Conservation (phyloP, 2,113 vertebrate species). For the Gnathonemus echidnorhynchus region DNA sequence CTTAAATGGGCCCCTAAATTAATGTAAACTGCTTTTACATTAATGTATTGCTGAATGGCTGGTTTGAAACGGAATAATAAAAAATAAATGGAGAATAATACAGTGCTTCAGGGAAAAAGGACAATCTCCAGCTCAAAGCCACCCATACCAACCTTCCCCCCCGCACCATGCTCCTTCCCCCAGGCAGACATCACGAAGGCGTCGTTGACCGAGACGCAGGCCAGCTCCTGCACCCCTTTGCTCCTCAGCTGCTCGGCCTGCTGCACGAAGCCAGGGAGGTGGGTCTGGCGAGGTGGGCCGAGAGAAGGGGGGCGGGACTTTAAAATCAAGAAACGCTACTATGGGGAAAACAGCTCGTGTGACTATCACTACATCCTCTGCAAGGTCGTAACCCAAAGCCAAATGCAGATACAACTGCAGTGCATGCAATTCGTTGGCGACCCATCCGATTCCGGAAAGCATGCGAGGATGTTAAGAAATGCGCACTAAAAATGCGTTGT, state of each 20-base stretch:
- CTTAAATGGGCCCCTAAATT: not conserved
- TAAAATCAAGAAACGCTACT: not conserved
- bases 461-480: not conserved
- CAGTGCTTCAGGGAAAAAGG: slow-evolving; percentile 13
- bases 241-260: slow-evolving; percentile 59
- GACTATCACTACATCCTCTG: not conserved
- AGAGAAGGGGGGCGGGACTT: not conserved
- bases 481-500: not conserved
- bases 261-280: slow-evolving; percentile 76
- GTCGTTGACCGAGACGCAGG: slow-evolving; percentile 76
- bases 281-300: slow-evolving; percentile 56
- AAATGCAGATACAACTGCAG: not conserved
- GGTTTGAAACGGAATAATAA: too few relatives aligned
- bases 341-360: not conserved
- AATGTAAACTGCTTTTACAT: not conserved
- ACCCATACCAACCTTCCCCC: slow-evolving; percentile 65
- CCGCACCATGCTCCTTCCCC: slow-evolving; percentile 66
- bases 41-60: not conserved
- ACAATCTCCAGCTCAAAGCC: not conserved
- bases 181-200: slow-evolving; percentile 78
- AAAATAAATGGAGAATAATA: not conserved
- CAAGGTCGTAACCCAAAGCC: not conserved
- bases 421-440: not conserved
- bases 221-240: slow-evolving; percentile 70
- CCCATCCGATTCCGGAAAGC: not conserved